phyloP scores from a whole-genome alignment of 2,113 vertebrate species.

The Podocnemis expansa region DNA sequence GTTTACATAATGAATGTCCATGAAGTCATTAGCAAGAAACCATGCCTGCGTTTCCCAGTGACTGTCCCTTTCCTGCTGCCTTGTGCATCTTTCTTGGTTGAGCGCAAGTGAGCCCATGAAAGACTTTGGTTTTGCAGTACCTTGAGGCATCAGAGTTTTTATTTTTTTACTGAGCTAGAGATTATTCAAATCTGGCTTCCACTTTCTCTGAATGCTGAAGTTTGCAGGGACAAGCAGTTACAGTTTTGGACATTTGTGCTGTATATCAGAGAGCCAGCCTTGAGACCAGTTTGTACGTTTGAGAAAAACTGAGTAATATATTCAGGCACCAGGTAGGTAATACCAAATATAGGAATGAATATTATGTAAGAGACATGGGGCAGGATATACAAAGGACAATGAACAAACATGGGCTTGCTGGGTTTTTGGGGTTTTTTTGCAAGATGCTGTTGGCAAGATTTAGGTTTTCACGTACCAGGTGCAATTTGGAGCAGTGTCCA shows the following conservation, averaged over 20 bases:
- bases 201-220: background rate
- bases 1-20: background rate
- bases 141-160: background rate
- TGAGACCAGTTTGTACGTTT: background rate
- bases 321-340: background rate
- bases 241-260: background rate
- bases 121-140: background rate
- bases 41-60: background rate
- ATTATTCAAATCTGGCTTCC: background rate
- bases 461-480: too few relatives aligned
- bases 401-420: background rate
- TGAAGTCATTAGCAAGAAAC: background rate
- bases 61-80: background rate
- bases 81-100: background rate
- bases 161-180: background rate
- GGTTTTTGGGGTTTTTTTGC: background rate
- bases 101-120: background rate
- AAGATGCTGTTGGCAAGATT: background rate
- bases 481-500: too few relatives aligned
- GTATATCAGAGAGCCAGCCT: background rate
- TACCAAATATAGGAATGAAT: background rate
- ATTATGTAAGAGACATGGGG: background rate
- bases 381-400: background rate
- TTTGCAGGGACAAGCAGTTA: background rate
- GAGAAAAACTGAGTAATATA: background rate